A percentile compares a stretch with the other conserved stretches of the same genome.
Conservation (phyloP, 2,113 vertebrate species). For the Etheostoma cragini region DNA sequence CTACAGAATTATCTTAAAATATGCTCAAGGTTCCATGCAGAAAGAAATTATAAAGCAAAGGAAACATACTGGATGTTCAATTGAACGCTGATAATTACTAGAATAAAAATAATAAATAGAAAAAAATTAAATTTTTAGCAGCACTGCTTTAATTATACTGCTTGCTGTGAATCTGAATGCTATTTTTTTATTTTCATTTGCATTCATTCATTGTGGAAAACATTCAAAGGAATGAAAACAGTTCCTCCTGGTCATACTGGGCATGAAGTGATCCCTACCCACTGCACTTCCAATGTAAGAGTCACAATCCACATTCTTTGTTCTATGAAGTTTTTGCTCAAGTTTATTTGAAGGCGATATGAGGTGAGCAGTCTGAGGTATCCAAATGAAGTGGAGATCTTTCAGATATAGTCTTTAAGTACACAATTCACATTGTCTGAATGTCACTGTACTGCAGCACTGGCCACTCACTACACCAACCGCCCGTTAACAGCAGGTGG, state of each 20-base stretch:
- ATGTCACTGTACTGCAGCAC: background rate
- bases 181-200: background rate
- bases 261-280: background rate
- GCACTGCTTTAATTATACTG: slow-evolving; percentile 4
- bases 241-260: background rate
- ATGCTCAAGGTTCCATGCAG: background rate
- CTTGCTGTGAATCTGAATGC: background rate
- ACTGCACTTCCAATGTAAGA: background rate
- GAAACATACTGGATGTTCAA: background rate
- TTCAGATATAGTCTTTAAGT: background rate
- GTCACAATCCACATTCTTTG: background rate
- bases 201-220: background rate
- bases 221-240: background rate
- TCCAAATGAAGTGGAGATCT: slow-evolving; percentile 6
- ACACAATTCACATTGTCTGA: background rate
- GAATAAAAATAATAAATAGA: slow-evolving; percentile 34
- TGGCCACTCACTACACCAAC: too few relatives aligned
- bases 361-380: background rate
- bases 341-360: background rate
- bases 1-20: slow-evolving; percentile 27
- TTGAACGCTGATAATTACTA: slow-evolving; percentile 19
- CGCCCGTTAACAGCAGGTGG: too few relatives aligned
- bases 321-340: background rate
- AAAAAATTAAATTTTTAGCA: too few relatives aligned
- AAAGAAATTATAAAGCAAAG: background rate